Conservation (phyloP, 2,113 vertebrate genomes). For the Austrofundulus limnaeus region DNA sequence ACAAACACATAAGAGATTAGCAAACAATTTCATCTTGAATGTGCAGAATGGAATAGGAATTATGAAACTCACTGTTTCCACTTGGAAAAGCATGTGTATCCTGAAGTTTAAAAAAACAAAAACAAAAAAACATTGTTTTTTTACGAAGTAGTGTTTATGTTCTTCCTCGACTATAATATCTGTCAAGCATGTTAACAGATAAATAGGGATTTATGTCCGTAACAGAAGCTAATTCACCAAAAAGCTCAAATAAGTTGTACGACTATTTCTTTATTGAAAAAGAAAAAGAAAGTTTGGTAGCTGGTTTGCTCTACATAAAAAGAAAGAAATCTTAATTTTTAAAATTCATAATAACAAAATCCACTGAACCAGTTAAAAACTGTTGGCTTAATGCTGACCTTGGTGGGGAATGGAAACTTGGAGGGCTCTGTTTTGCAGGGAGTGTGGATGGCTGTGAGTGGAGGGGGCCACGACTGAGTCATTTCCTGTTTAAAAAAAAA, state of each 20-base stretch:
- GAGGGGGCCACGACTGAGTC: constrained; percentile 98
- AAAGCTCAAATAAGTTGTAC: neutral
- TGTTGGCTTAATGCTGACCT: constrained; percentile 82
- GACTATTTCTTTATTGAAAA: neutral
- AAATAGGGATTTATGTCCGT: no score
- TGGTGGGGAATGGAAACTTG: constrained; percentile 97
- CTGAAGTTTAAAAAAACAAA: constrained; percentile 53
- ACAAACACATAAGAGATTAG: neutral
- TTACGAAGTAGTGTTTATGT: neutral
- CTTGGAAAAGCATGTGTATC: constrained; percentile 89
- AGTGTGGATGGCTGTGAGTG: constrained; percentile 97
- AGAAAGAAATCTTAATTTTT: neutral
- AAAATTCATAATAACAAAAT: constrained; percentile 13
- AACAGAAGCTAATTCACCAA: neutral
- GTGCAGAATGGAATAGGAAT: neutral
- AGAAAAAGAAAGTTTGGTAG: neutral
- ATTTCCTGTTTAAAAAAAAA: constrained; percentile 85
- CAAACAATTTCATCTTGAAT: neutral
- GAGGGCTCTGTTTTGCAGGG: constrained; percentile 98
- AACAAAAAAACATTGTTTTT: constrained; percentile 3
- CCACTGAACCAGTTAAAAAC: constrained; percentile 3
- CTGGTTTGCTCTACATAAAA: neutral
- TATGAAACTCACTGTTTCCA: constrained; percentile 89
- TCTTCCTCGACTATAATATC: neutral
- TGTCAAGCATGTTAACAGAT: no score